These are phyloP conservation scores for Arothron firmamentum DNA, from an alignment of 2,113 vertebrate species.

Conservation along the genomic window DNA sequence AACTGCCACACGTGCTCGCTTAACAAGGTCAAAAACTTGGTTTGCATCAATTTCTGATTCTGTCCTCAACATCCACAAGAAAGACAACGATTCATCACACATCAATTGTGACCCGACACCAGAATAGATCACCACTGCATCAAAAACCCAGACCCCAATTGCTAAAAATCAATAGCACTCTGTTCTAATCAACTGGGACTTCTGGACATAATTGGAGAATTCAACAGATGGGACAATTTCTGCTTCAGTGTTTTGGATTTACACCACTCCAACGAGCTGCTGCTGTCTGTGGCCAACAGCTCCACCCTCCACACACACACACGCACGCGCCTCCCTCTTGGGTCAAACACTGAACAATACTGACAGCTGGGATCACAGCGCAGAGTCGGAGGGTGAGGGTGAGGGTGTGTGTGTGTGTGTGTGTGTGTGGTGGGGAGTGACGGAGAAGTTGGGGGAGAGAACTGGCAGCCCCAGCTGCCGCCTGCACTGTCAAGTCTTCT, in stretches of 20 bases:
- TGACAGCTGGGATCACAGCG: constrained; percentile 89
- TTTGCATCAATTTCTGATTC: no score
- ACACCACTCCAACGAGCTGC: constrained; percentile 60
- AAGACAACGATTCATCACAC: no score
- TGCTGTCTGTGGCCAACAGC: constrained; percentile 53
- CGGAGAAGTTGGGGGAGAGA: not conserved
- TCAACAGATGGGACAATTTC: constrained; percentile 58
- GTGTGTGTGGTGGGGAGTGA: constrained; percentile 33
- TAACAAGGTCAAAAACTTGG: no score
- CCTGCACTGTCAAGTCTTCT: constrained; percentile 62
- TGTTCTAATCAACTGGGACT: constrained; percentile 42
- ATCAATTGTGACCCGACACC: not conserved
- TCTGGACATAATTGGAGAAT: constrained; percentile 27
- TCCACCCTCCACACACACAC: constrained; percentile 14
- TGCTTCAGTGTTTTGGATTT: constrained; percentile 52
- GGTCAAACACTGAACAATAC: constrained; percentile 86
- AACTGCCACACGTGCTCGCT: no score
- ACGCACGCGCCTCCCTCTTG: constrained; percentile 73
- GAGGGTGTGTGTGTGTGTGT: constrained; percentile 30
- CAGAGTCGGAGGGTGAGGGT: constrained; percentile 71
- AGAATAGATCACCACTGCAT: constrained; percentile 10
- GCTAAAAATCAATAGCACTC: constrained; percentile 40
- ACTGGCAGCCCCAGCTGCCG: constrained; percentile 66
- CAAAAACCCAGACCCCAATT: constrained; percentile 17
- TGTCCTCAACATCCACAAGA: no score